Evolutionary conservation across 2,888 invertebrate species (phyloP), one percentile per base, ranked within the genome.

Genomic region (Helleia helle): DNA sequence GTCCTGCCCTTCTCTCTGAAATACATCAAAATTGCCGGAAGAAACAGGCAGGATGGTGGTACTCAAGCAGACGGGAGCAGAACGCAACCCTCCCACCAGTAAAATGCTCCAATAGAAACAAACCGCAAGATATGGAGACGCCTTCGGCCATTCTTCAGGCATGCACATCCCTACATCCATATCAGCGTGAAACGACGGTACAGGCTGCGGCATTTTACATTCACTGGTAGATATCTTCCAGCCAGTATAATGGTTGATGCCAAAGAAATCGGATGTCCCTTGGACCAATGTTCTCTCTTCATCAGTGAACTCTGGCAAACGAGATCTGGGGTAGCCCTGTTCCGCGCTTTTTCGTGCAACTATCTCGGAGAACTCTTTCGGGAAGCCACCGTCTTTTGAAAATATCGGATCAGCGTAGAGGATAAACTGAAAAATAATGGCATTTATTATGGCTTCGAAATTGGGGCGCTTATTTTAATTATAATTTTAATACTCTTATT

Each of bases 171-270:
- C 64, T 2, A 58, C 56, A 40, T 55, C 61, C 8, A 54, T 42
- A 42, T 79, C 77, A 45, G 64, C 62, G 5, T 42, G 28, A 3
- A 62, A 1, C 0, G 67, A 68, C 0, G 70, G 67, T 2, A 62
- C 58, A 1, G 50, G 40, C 4, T 49, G 7, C 1, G 44, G 9
- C 0, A 3, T 6, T n/a, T 55, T 55, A 24, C 64, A 39, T 7
- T 65, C 53, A 0, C 56, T 53, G 1, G 68, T 67, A 0, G 71
- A 67, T 6, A 69, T 37, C 1, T 60, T 11, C 1, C 1, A 50
- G 0, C 85, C 63, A 0, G 89, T 88, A 59, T 94, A 94, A 44
- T 90, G 87, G 56, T 93, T 93, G 1, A 93, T 72, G 1, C 92
- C 76, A 12, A 75, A 68, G 57, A 77, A 81, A 46, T 80, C 81